Evolutionary conservation across 2,113 vertebrate species (phyloP).

Genomic region (Cavia porcellus): DNA sequence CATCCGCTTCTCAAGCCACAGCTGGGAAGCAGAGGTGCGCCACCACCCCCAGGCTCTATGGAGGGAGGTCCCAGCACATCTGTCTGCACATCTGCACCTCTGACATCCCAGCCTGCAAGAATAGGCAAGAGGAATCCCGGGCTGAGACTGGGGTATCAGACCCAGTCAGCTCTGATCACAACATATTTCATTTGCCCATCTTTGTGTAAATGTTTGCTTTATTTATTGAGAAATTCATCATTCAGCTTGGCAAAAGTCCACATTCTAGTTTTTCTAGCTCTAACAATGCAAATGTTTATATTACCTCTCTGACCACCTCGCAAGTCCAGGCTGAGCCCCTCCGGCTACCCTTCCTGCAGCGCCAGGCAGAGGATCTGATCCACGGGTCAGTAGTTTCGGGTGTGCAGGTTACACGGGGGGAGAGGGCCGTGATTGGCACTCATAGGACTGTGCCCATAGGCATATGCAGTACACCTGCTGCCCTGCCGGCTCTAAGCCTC

Average conservation of each 20-base stretch:
- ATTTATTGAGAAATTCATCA: not conserved
- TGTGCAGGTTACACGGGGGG: not conserved
- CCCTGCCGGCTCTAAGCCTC: not conserved
- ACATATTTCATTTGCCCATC: not conserved
- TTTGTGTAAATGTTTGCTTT: not conserved
- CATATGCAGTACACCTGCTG: not conserved
- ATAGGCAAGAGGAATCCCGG: fast-evolving
- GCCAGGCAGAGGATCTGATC: fast-evolving
- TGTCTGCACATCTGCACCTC: not conserved
- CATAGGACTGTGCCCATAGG: not conserved
- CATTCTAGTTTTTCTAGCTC: not conserved
- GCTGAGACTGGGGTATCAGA: not conserved
- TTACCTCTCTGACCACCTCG: not conserved
- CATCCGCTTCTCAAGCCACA: not conserved
- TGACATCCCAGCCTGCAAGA: not conserved
- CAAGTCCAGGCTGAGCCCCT: not conserved
- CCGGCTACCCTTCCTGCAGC: not conserved
- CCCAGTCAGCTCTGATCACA: not conserved
- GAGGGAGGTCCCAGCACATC: not conserved
- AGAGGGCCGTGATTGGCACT: not conserved
- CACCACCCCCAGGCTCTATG: not conserved
- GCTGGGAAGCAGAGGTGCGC: not conserved
- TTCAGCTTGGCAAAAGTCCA: not conserved
- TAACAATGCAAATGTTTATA: not conserved
- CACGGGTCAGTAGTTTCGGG: not conserved